phyloP scores from a whole-genome alignment of 2,113 vertebrate genomes.

The Capricornis sumatraensis region DNA sequence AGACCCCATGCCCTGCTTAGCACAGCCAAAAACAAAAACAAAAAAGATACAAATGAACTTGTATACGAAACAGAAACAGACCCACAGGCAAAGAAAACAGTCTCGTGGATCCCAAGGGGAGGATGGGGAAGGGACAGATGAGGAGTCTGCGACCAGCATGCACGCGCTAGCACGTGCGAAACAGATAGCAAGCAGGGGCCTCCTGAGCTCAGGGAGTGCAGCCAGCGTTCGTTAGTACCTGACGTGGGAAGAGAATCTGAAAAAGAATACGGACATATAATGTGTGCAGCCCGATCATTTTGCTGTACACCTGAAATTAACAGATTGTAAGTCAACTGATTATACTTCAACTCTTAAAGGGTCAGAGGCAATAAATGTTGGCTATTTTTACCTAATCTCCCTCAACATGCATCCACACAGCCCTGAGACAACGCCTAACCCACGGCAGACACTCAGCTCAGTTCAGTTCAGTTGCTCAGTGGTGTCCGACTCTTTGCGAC shows the following conservation, averaged over 20 bases:
- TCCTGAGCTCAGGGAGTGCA: not conserved
- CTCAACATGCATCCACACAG: fast-evolving
- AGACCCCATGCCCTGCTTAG: not conserved
- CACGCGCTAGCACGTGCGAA: fast-evolving
- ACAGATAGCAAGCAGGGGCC: not conserved
- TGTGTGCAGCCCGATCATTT: not conserved
- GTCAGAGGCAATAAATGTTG: not conserved
- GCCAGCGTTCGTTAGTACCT: fast-evolving
- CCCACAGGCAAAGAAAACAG: not conserved
- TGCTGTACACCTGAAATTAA: not conserved
- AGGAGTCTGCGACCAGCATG: not conserved
- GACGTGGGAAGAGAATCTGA: not conserved
- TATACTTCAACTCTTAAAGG: not conserved
- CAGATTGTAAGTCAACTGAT: not conserved
- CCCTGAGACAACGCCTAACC: too few species aligned
- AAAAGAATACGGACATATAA: fast-evolving
- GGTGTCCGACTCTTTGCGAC: too few species aligned
- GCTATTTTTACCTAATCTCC: not conserved
- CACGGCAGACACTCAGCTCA: fast-evolving
- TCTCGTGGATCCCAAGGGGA: too few species aligned
- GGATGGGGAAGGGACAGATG: not conserved
- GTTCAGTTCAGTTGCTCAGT: too few species aligned
- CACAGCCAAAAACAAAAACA: not conserved
- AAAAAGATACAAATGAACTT: not conserved
- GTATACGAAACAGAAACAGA: not conserved